A percentile compares a stretch with the other conserved stretches of the same genome.
Conservation (phyloP, 2,113 vertebrate species). For the Nesoenas mayeri region DNA sequence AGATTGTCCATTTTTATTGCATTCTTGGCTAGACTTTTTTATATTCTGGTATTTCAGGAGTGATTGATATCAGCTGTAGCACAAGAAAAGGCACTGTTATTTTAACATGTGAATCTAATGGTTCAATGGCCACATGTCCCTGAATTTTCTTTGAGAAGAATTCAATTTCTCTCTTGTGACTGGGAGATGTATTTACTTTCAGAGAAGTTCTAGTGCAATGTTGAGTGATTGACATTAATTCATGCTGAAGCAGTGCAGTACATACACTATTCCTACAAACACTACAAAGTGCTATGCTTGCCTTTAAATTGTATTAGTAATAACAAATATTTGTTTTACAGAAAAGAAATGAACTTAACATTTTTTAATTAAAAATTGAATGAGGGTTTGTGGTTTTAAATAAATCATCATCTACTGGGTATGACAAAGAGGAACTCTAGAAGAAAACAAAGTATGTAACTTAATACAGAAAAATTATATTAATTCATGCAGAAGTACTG, state of each 20-base stretch:
- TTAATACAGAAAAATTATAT: conserved; percentile 19
- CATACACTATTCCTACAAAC: background rate
- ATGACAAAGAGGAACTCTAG: background rate
- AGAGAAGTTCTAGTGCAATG: background rate
- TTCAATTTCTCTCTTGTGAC: background rate
- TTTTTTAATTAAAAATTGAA: conserved; percentile 62
- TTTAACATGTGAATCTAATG: background rate
- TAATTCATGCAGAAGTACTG: background rate
- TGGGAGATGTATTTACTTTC: conserved; percentile 19
- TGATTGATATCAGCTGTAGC: background rate
- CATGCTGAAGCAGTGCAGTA: background rate
- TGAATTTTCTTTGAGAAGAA: background rate
- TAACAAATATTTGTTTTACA: conserved; percentile 64
- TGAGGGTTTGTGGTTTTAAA: conserved; percentile 33
- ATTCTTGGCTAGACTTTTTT: background rate
- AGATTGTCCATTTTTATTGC: background rate
- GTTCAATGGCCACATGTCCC: background rate
- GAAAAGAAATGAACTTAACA: conserved; percentile 27
- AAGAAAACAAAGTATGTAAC: conserved; percentile 17
- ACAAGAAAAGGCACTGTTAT: background rate
- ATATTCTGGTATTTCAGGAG: background rate
- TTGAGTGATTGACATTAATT: conserved; percentile 5
- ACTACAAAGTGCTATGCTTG: background rate
- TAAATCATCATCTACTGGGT: conserved; percentile 1
- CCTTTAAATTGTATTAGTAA: conserved; percentile 42